Percentiles rank a stretch among this genome's conserved stretches.
Conservation (phyloP, 2,113 vertebrate species). For the Dryoscopus gambensis region DNA sequence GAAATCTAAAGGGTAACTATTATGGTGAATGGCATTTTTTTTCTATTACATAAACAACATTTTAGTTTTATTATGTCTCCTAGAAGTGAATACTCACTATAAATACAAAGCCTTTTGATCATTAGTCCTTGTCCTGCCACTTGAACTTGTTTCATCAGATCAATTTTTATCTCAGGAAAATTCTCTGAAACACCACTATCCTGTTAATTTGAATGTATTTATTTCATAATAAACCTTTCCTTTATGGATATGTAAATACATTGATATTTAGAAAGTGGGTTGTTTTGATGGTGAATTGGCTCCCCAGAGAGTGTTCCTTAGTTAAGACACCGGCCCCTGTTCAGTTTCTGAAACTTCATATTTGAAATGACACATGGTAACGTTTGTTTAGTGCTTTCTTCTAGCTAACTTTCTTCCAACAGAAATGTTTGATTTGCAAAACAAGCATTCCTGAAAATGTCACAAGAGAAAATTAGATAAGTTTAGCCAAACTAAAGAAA, state of each 20-base stretch:
- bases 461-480: neutral
- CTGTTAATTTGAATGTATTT: neutral
- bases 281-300: neutral
- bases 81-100: neutral
- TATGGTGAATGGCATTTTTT: neutral
- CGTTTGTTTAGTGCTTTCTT: neutral
- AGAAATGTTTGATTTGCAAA: neutral
- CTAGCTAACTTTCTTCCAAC: neutral
- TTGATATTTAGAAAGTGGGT: neutral
- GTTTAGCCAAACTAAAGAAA: neutral
- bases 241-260: neutral
- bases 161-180: neutral
- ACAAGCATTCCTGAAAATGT: neutral
- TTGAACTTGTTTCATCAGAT: neutral
- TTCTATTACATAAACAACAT: neutral
- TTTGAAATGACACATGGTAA: neutral
- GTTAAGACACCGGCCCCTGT: neutral
- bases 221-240: neutral
- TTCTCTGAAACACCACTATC: neutral
- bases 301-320: neutral
- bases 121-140: neutral
- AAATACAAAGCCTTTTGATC: neutral
- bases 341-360: neutral
- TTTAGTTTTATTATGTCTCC: neutral
- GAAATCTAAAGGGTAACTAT: neutral